phyloP scores from a whole-genome alignment of 2,797 vertebrate genomes.

The Bufotes viridis region DNA sequence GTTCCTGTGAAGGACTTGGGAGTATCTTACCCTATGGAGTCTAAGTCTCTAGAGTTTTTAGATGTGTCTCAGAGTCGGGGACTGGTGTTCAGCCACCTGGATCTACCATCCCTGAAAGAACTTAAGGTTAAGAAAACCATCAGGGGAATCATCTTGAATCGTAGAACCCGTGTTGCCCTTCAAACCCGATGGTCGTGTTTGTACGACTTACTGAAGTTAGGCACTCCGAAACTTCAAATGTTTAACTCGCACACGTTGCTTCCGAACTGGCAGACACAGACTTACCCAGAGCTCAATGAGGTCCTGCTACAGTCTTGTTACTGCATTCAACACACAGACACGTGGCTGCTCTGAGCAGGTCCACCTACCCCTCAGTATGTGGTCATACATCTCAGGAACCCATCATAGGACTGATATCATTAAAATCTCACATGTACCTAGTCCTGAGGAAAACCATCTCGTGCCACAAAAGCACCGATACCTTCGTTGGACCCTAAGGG shows the following conservation, averaged over 20 bases:
- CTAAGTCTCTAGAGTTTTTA: constrained; percentile 62
- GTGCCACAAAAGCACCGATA: neutral
- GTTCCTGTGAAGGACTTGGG: constrained; percentile 83
- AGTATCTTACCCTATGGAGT: constrained; percentile 83
- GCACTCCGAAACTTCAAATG: constrained; percentile 79
- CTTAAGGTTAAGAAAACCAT: constrained; percentile 83
- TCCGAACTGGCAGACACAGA: constrained; percentile 77
- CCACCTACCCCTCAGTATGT: neutral
- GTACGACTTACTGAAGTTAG: constrained; percentile 80
- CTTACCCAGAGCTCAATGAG: constrained; percentile 76
- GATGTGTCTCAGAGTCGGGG: constrained; percentile 82
- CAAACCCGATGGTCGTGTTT: constrained; percentile 85
- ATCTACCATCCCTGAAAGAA: constrained; percentile 79
- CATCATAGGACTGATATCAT: neutral
- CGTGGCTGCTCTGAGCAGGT: constrained; percentile 72
- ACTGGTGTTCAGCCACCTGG: constrained; percentile 80
- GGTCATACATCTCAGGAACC: neutral
- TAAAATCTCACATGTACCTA: no score
- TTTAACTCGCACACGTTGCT: constrained; percentile 83
- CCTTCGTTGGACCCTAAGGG: neutral
- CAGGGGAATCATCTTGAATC: constrained; percentile 83
- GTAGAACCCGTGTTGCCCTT: constrained; percentile 78
- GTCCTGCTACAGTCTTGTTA: constrained; percentile 84
- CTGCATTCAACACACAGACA: constrained; percentile 83
- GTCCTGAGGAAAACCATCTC: neutral